A percentile compares a stretch with the other conserved stretches of the same genome.
phyloP scores from a whole-genome alignment of 2,113 vertebrate genomes.

The Pelmatolapia mariae region DNA sequence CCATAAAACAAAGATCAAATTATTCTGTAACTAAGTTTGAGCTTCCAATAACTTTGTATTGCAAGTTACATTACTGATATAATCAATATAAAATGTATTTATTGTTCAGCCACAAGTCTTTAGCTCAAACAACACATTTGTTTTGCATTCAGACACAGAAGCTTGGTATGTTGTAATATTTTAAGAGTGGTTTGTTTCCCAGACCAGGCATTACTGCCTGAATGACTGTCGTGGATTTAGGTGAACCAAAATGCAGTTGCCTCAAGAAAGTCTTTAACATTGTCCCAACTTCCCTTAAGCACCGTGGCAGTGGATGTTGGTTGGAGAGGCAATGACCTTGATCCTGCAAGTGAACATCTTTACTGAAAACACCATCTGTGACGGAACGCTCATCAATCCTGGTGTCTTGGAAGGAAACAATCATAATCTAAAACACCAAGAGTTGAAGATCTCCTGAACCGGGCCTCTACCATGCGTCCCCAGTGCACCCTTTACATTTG shows the following conservation, averaged over 20 bases:
- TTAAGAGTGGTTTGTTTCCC: neutral
- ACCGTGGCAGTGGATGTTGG: neutral
- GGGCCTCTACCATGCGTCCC: neutral
- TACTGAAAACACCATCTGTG: neutral
- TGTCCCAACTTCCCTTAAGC: neutral
- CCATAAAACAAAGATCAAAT: neutral
- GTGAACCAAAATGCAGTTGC: neutral
- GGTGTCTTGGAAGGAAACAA: neutral
- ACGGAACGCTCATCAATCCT: neutral
- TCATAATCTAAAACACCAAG: neutral
- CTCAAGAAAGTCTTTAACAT: neutral
- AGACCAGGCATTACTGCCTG: neutral
- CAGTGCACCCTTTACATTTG: neutral
- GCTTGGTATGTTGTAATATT: neutral
- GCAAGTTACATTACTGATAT: neutral
- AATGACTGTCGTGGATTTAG: neutral
- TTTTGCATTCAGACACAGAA: neutral
- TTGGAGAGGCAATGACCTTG: neutral
- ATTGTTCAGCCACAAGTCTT: neutral
- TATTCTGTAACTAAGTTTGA: neutral
- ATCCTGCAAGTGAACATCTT: neutral
- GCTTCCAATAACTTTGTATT: neutral
- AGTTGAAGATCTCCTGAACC: neutral
- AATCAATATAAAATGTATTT: neutral
- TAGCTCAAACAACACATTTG: neutral